Conservation (phyloP, 2,797 vertebrate species). For the Sebastes hubbsi region DNA sequence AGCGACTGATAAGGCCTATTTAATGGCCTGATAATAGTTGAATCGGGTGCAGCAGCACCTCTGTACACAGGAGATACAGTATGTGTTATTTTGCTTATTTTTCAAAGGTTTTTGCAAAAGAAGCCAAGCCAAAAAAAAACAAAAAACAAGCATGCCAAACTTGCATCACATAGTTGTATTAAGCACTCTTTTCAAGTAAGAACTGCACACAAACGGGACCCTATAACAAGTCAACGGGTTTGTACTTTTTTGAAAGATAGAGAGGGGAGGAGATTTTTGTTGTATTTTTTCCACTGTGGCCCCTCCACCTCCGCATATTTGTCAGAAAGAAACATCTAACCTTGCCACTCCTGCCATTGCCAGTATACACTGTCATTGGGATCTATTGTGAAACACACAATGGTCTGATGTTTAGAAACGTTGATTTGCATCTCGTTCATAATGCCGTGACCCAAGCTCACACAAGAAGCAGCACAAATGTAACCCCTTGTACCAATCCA, state of each 20-base stretch:
- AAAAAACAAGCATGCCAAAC: conserved; percentile 36
- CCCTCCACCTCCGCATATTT: neutral
- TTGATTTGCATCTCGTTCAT: neutral
- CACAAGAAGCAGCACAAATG: neutral
- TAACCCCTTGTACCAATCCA: neutral
- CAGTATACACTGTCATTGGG: neutral
- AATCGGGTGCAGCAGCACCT: neutral
- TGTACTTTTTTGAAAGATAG: conserved; percentile 26
- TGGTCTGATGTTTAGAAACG: neutral
- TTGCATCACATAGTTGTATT: conserved; percentile 29
- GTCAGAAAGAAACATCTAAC: conserved; percentile 2
- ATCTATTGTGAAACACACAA: conserved; percentile 16
- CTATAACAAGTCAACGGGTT: conserved; percentile 46
- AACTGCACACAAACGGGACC: conserved; percentile 28
- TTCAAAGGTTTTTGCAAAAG: conserved; percentile 28
- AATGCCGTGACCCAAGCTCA: neutral
- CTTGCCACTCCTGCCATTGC: neutral
- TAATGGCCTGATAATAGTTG: too few species aligned
- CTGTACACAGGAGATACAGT: conserved; percentile 39
- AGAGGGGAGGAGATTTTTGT: neutral
- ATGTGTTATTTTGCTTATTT: conserved; percentile 37
- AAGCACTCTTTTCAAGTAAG: conserved; percentile 48
- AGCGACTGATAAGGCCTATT: too few species aligned
- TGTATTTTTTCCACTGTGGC: neutral
- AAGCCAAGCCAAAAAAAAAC: conserved; percentile 29